phyloP scores from a whole-genome alignment of 2,888 invertebrate genomes.

The Cerceris ruficornis region DNA sequence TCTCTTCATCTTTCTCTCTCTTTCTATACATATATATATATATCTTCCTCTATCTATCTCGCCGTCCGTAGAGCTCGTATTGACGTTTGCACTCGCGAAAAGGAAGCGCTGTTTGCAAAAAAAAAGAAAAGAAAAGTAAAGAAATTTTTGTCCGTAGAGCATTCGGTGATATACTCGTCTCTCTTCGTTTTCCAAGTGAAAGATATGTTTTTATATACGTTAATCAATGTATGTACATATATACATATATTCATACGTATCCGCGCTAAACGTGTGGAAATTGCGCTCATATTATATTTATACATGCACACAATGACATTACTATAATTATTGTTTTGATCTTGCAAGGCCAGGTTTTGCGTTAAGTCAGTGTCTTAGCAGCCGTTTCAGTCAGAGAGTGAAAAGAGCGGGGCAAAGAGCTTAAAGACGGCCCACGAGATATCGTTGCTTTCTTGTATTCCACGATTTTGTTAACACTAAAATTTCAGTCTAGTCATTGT shows the following conservation, averaged over 20 bases:
- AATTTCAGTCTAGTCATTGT: slow-evolving; percentile 76
- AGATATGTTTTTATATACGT: slow-evolving; percentile 20
- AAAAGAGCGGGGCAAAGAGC: slow-evolving; percentile 52
- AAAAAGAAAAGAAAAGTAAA: not conserved
- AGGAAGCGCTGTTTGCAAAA: not conserved
- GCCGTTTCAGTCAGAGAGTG: slow-evolving; percentile 30
- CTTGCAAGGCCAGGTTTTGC: slow-evolving; percentile 53
- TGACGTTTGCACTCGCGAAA: slow-evolving; percentile 7
- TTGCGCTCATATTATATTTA: slow-evolving; percentile 57
- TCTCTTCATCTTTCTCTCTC: not conserved
- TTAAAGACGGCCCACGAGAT: slow-evolving; percentile 18
- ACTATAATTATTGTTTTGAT: slow-evolving; percentile 52
- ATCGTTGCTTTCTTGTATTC: slow-evolving; percentile 51
- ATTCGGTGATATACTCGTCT: slow-evolving; percentile 11
- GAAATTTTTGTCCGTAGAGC: not conserved
- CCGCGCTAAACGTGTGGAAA: slow-evolving; percentile 10
- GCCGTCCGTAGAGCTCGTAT: slow-evolving; percentile 20
- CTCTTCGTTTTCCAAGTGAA: slow-evolving; percentile 20
- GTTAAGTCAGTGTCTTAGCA: slow-evolving; percentile 47
- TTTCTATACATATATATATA: too few species aligned
- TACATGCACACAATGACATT: slow-evolving; percentile 63
- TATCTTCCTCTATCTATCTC: slow-evolving; percentile 13
- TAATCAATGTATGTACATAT: not conserved
- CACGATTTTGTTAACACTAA: slow-evolving; percentile 57
- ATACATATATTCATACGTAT: slow-evolving; percentile 23